Evolutionary conservation across 2,797 vertebrate species (phyloP).

Genomic region (Hydrophis major): DNA sequence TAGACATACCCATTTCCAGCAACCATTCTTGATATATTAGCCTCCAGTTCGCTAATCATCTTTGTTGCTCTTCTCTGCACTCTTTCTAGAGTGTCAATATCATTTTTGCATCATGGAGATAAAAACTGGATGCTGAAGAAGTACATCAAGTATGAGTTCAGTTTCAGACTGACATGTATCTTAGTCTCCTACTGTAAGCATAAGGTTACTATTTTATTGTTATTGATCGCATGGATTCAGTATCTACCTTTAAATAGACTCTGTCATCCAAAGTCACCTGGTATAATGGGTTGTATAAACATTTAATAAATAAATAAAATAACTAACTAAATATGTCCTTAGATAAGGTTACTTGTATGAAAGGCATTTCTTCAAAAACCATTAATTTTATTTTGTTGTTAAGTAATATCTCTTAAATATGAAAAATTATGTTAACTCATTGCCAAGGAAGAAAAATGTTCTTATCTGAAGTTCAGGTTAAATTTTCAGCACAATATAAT

Average conservation of each 20-base stretch:
- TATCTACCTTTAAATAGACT: background rate
- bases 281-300: background rate
- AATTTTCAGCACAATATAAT: background rate
- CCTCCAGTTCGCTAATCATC: background rate
- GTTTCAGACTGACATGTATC: background rate
- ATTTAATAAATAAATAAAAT: background rate
- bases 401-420: background rate
- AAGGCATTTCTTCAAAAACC: conserved; percentile 13
- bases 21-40: background rate
- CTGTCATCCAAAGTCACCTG: background rate
- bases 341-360: background rate
- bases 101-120: no score
- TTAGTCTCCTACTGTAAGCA: background rate
- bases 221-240: background rate
- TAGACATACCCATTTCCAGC: background rate
- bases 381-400: background rate
- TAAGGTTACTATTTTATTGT: background rate
- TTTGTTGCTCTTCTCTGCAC: background rate
- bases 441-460: background rate
- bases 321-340: background rate
- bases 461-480: background rate
- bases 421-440: background rate
- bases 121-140: background rate
- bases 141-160: background rate
- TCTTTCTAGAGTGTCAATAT: background rate